These are phyloP conservation scores for Hippoglossus stenolepis DNA, from an alignment of 2,113 vertebrate species.

Conservation along the genomic window DNA sequence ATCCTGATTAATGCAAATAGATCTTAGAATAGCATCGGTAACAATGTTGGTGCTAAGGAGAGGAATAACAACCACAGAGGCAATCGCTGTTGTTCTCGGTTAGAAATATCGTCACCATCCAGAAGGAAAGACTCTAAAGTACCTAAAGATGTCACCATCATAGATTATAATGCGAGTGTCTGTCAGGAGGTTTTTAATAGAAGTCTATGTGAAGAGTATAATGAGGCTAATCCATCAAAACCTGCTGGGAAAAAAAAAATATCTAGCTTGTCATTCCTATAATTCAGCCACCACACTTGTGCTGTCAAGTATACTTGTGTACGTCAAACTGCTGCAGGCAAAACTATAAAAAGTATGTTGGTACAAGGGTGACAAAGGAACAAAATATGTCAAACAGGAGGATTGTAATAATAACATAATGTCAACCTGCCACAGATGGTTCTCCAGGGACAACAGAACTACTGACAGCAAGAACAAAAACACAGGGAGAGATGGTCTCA, in stretches of 20 bases:
- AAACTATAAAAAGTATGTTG: constrained; percentile 41
- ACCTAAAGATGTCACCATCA: constrained; percentile 40
- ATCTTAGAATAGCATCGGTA: constrained; percentile 51
- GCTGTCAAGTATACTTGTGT: constrained; percentile 46
- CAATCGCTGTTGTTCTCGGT: constrained; percentile 16
- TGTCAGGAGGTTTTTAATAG: constrained; percentile 66
- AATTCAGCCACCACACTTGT: constrained; percentile 54
- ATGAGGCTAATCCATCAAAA: constrained; percentile 72
- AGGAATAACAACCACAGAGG: constrained; percentile 23
- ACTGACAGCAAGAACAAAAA: neutral
- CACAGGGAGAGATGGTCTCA: neutral
- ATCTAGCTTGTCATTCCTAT: constrained; percentile 49
- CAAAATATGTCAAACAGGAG: constrained; percentile 38
- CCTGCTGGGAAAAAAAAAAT: constrained; percentile 16
- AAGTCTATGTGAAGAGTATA: constrained; percentile 57
- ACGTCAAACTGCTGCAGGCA: constrained; percentile 43
- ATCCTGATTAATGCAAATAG: constrained; percentile 58
- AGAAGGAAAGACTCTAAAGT: constrained; percentile 11
- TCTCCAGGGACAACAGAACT: constrained; percentile 11
- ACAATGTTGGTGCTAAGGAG: constrained; percentile 30
- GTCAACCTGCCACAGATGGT: constrained; percentile 24
- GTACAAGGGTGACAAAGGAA: constrained; percentile 36
- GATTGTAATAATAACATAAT: constrained; percentile 16
- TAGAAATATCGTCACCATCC: constrained; percentile 31
- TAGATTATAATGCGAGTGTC: constrained; percentile 45